Evolutionary conservation across 2,797 vertebrate genomes (phyloP).

Genomic region (Corythornis leucogaster): DNA sequence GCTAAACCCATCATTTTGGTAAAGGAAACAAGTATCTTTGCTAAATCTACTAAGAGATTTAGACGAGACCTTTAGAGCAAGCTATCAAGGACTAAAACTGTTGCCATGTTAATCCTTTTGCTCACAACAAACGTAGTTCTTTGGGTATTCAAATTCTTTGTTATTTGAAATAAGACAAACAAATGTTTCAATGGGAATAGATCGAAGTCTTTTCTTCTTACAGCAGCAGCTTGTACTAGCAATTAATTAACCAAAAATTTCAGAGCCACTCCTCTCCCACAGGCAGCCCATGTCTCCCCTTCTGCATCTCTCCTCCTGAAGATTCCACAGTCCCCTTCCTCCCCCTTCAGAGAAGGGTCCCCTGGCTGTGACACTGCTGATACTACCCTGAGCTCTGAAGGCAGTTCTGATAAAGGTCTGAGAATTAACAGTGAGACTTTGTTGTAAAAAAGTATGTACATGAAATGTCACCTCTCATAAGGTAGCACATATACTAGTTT

Average conservation of each 20-base stretch:
- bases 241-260: not conserved
- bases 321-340: not conserved
- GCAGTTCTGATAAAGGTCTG: not conserved
- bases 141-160: not conserved
- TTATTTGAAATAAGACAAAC: not conserved
- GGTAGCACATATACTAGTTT: not conserved
- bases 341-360: not conserved
- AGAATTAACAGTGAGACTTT: not conserved
- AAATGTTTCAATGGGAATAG: not conserved
- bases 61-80: not conserved
- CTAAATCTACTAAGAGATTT: constrained; percentile 36
- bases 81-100: not conserved
- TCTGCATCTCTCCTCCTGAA: not conserved
- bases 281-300: not conserved
- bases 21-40: constrained; percentile 46
- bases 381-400: not conserved
- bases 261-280: not conserved
- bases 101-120: not conserved
- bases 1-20: constrained; percentile 48
- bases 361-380: not conserved
- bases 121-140: not conserved
- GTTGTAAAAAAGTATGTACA: not conserved
- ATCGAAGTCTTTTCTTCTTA: not conserved
- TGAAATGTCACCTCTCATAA: not conserved
- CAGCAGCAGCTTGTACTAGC: not conserved